Evolutionary conservation across 2,797 vertebrate genomes (phyloP).

Genomic region (Huso huso): DNA sequence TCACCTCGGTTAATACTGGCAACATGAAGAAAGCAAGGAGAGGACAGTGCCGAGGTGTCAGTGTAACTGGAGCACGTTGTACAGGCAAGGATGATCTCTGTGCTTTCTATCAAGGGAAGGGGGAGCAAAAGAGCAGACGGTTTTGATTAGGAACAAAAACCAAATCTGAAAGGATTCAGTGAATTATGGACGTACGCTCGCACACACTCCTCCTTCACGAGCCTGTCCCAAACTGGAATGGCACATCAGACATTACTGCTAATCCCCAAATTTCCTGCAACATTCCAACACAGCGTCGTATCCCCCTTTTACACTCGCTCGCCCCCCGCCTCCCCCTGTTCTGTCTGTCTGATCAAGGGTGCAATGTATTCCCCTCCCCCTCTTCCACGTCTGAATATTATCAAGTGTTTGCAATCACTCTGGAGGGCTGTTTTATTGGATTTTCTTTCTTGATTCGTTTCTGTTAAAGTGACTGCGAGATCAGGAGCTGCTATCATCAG

Average conservation of each 20-base stretch:
- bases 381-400: too few species aligned
- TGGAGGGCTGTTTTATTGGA: too few species aligned
- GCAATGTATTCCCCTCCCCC: too few species aligned
- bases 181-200: too few species aligned
- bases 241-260: slow-evolving; percentile 14
- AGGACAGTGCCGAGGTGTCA: too few species aligned
- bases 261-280: slow-evolving; percentile 34
- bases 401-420: too few species aligned
- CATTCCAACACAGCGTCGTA: slow-evolving; percentile 25
- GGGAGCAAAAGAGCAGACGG: background rate
- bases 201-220: slow-evolving; percentile 5
- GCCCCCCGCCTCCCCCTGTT: background rate
- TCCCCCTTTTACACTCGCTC: background rate
- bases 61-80: background rate
- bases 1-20: background rate
- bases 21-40: too few species aligned
- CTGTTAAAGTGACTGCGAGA: too few species aligned
- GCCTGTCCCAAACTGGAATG: slow-evolving; percentile 8
- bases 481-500: too few species aligned
- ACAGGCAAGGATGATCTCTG: background rate
- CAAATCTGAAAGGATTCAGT: too few species aligned
- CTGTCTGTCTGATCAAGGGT: slow-evolving; percentile 4
- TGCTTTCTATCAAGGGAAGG: slow-evolving; percentile 2
- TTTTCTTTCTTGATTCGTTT: too few species aligned
- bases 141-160: too few species aligned